phyloP scores from a whole-genome alignment of 30 jellyfish, hydroid and myxozoan species.

The Euphysa ruthae region DNA sequence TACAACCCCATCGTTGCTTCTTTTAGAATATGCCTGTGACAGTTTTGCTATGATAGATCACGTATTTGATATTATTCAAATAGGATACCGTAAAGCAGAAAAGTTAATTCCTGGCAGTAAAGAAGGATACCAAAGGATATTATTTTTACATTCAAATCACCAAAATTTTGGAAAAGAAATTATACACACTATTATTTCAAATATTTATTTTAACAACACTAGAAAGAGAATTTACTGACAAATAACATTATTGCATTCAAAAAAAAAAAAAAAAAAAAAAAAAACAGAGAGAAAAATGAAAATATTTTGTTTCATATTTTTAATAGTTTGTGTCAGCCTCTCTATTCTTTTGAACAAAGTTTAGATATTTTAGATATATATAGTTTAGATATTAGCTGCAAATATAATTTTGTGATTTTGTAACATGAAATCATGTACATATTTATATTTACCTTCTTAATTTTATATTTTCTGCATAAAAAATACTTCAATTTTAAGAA shows the following conservation, averaged over 20 bases:
- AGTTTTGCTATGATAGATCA: not conserved
- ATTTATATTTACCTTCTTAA: no score
- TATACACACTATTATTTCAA: not conserved
- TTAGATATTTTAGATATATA: no score
- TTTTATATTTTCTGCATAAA: no score
- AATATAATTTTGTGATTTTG: no score
- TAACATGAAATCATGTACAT: no score
- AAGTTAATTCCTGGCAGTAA: conserved; percentile 2
- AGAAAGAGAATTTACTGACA: not conserved
- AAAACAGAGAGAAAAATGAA: not conserved
- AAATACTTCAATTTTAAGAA: no score
- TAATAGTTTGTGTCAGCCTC: no score
- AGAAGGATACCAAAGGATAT: not conserved
- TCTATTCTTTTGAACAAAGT: no score
- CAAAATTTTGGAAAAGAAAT: not conserved
- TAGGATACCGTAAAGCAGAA: not conserved
- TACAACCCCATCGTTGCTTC: not conserved
- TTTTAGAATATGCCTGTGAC: not conserved
- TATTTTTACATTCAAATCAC: not conserved
- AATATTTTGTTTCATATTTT: not conserved
- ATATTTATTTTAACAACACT: not conserved
- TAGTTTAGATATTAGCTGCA: no score
- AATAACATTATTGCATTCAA: not conserved
- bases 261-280: not conserved
- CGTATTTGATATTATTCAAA: not conserved